Conservation (phyloP, 2,113 vertebrate species). For the Bufo gargarizans region DNA sequence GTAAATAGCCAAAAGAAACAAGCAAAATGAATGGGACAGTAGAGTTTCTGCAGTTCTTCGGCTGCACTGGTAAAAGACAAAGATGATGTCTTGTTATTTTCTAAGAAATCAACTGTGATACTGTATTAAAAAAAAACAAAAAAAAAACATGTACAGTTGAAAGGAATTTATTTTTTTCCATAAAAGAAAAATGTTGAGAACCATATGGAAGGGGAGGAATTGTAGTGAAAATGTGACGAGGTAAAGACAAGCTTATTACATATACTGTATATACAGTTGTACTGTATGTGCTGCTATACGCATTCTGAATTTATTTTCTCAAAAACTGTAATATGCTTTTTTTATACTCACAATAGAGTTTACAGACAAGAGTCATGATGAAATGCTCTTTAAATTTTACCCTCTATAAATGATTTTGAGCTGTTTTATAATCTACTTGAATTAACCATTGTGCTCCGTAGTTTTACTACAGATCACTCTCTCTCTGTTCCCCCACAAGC, state of each 20-base stretch:
- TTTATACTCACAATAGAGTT: not conserved
- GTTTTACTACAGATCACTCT: not conserved
- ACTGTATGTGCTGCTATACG: not conserved
- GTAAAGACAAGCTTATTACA: constrained; percentile 24
- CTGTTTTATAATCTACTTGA: not conserved
- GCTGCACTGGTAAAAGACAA: not conserved
- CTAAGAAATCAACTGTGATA: not conserved
- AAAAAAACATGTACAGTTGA: not conserved
- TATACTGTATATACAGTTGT: not conserved
- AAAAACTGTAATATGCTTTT: too few relatives aligned
- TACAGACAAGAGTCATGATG: not conserved
- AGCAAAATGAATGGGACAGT: constrained; percentile 19
- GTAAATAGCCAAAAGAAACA: constrained; percentile 40
- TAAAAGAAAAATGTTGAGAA: not conserved
- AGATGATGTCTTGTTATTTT: not conserved
- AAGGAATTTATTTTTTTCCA: constrained; percentile 17
- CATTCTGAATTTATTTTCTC: too few relatives aligned
- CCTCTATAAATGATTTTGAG: not conserved
- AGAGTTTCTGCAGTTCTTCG: not conserved
- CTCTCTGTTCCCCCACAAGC: not conserved
- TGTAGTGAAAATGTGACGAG: constrained; percentile 15
- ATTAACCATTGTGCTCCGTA: not conserved
- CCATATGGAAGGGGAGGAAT: constrained; percentile 13
- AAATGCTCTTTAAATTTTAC: not conserved
- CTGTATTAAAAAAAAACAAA: not conserved